phyloP scores from a whole-genome alignment of 2,797 vertebrate species.

The Gobionotothen gibberifrons region DNA sequence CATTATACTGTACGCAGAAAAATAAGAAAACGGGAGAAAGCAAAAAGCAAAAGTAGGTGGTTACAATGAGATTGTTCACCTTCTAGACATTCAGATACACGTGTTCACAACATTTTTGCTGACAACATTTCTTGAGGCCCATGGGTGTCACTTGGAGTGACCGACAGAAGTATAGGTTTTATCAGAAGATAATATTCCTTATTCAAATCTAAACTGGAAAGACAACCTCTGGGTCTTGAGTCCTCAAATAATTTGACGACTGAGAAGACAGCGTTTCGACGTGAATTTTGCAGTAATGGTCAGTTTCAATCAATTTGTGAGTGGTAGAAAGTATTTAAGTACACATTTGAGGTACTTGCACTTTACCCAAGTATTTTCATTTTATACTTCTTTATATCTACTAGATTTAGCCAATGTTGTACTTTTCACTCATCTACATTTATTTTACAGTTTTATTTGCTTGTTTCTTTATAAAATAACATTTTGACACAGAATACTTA shows the following conservation, averaged over 20 bases:
- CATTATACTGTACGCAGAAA: slow-evolving; percentile 47
- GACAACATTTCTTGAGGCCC: slow-evolving; percentile 25
- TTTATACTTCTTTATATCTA: too few species aligned
- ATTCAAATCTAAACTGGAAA: slow-evolving; percentile 3
- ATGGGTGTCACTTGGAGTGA: slow-evolving; percentile 4
- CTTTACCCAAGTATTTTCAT: too few species aligned
- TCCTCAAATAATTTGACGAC: background rate
- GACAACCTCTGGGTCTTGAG: slow-evolving; percentile 6
- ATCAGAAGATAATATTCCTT: slow-evolving; percentile 6
- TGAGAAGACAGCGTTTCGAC: slow-evolving; percentile 1
- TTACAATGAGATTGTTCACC: slow-evolving; percentile 18
- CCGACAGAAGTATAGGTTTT: slow-evolving; percentile 18
- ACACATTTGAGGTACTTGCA: too few species aligned
- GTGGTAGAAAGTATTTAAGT: background rate
- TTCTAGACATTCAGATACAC: slow-evolving; percentile 32
- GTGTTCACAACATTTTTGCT: slow-evolving; percentile 34
- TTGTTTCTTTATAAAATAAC: too few species aligned
- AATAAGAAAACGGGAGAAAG: background rate
- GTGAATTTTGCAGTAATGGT: background rate
- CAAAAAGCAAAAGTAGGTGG: slow-evolving; percentile 10
- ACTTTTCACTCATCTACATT: too few species aligned
- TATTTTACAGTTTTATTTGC: too few species aligned
- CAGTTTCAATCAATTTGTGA: background rate
- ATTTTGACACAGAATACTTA: too few species aligned
- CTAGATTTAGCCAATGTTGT: too few species aligned